Conservation (phyloP, 2,113 vertebrate genomes). For the Triplophysa rosa region DNA sequence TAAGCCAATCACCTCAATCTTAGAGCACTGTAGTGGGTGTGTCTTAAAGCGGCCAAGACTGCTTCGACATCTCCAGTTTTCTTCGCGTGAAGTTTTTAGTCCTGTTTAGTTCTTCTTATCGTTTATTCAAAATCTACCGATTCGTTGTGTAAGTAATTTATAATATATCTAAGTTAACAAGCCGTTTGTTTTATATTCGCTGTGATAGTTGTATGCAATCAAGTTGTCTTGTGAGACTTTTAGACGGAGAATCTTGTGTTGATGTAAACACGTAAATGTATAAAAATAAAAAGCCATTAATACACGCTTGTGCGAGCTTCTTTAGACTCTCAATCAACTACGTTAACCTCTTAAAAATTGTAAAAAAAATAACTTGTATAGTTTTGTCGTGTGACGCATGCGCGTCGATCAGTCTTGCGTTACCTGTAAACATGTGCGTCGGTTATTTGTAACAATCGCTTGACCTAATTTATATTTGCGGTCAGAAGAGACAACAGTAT, state of each 20-base stretch:
- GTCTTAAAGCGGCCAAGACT: conserved; percentile 20
- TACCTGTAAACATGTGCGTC: conserved; percentile 33
- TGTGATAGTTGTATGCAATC: neutral
- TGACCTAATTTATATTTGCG: neutral
- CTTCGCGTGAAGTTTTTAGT: neutral
- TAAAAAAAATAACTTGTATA: neutral
- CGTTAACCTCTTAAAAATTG: neutral
- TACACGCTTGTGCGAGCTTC: neutral
- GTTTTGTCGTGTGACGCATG: neutral
- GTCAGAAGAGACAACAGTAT: neutral
- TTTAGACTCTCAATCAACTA: neutral
- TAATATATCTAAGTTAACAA: neutral
- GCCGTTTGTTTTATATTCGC: neutral
- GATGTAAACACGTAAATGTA: neutral
- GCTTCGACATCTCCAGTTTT: conserved; percentile 31
- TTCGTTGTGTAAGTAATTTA: conserved; percentile 35
- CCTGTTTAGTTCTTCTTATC: neutral
- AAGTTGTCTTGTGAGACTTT: neutral
- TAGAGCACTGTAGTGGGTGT: neutral
- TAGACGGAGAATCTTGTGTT: neutral
- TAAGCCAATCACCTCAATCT: conserved; percentile 32
- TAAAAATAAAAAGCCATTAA: neutral
- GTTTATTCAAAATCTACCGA: neutral
- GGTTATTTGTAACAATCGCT: neutral
- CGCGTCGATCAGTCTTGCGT: neutral